phyloP scores from a whole-genome alignment of 2,797 vertebrate species.

The Chelonia mydas region DNA sequence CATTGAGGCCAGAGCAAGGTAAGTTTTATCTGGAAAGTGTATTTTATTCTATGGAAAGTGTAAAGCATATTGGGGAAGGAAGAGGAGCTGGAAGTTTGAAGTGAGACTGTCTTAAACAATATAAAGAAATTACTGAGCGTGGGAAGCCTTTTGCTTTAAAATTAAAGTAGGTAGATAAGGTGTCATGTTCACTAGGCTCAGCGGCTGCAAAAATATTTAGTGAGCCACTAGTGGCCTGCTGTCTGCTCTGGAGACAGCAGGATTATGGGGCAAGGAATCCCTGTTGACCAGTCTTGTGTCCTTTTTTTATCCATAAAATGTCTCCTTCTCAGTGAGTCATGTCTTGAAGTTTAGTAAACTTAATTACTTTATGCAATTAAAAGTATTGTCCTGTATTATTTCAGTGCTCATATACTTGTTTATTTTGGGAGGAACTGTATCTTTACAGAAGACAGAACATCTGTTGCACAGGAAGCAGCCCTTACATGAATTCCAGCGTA shows the following conservation, averaged over 20 bases:
- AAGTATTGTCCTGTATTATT: neutral
- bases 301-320: neutral
- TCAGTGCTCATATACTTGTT: neutral
- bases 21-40: neutral
- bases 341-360: neutral
- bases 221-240: neutral
- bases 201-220: neutral
- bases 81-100: neutral
- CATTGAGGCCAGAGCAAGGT: conserved; percentile 91
- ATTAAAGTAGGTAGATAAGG: neutral
- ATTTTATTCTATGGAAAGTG: neutral
- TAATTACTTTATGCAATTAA: neutral
- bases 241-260: neutral
- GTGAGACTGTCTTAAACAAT: neutral
- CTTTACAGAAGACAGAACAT: neutral
- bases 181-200: neutral
- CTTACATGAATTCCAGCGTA: neutral
- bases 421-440: neutral
- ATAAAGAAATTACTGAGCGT: neutral
- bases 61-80: neutral
- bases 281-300: neutral
- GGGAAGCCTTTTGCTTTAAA: neutral
- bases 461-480: neutral
- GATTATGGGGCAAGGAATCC: neutral
- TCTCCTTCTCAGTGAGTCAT: neutral